Evolutionary conservation across 1,140 invertebrate genomes (phyloP), one percentile per base, ranked within the genome.

Genomic region (Odontomachus brunneus): DNA sequence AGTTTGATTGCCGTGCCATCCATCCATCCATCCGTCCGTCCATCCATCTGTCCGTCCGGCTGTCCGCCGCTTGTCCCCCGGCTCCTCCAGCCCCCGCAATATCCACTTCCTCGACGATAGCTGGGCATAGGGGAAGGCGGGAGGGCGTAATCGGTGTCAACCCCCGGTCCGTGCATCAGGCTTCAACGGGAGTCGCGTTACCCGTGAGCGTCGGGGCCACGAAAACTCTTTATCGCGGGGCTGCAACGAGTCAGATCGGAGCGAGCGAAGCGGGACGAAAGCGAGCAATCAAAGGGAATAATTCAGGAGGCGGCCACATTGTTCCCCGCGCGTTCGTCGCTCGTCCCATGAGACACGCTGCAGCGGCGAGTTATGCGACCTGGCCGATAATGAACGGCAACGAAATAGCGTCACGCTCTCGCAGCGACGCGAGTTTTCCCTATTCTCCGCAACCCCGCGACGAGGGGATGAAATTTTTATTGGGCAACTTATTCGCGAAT

Each of bases 281-380:
- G 89, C 90, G 90, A 93, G 91, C 92, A 93, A 93, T 93, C 92
- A 93, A 93, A 93, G 92, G 89, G 92, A 93, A 93, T 93, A 93
- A 93, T 93, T 93, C 92, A 93, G 84, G 87, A 93, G 92, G 87
- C 91, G 89, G 88, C 80, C 33, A 89, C 89, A 93, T 93, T 93
- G 92, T 92, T 91, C 90, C 85, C 48, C 73, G 76, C 62, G 83
- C 74, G 90, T 88, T 86, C 89, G 60, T 29, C 82, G 44, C 51
- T 22, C 3, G 75, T 85, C 88, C 88, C 91, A 84, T 89, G 91
- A 84, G 38, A 44, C n/a, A n/a, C n/a, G 38, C 9, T 2, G 5
- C 69, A 78, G 84, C 62, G 49, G 76, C 75, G 82, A 86, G 85
- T 87, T 84, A 87, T 82, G 87, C 65, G 78, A 89, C 66, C 81